Conservation (phyloP, 1,140 invertebrate species). For the Drosophila auraria region DNA sequence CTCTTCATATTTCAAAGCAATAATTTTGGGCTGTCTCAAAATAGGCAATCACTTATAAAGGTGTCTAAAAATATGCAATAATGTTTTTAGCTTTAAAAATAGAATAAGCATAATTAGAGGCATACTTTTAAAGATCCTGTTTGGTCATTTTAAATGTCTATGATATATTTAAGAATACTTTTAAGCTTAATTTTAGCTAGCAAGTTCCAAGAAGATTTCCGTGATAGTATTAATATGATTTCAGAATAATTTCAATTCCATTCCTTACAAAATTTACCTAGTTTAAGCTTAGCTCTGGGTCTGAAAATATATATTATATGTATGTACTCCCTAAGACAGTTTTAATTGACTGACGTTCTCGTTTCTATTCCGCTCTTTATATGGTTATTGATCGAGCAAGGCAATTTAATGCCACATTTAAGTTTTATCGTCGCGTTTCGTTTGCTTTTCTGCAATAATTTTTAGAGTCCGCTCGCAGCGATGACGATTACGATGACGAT, state of each 20-base stretch:
- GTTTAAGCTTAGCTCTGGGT: conserved; percentile 15
- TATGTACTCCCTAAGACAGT: conserved; percentile 54
- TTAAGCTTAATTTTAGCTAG: not conserved
- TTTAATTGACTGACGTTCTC: conserved; percentile 70
- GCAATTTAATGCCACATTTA: conserved; percentile 75
- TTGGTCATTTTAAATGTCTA: too few species aligned
- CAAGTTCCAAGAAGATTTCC: too few species aligned
- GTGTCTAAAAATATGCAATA: not conserved
- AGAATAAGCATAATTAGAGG: not conserved
- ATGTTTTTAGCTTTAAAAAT: too few species aligned
- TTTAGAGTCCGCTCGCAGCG: conserved; percentile 48
- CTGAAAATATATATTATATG: conserved; percentile 24
- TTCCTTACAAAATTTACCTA: conserved; percentile 23
- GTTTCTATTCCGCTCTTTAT: conserved; percentile 4
- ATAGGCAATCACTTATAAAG: not conserved
- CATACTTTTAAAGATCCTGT: not conserved
- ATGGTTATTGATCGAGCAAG: conserved; percentile 66
- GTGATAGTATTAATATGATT: not conserved
- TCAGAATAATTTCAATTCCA: not conserved
- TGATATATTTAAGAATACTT: not conserved
- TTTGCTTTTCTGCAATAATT: conserved; percentile 67
- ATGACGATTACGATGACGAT: conserved; percentile 17
- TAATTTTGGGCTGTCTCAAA: not conserved
- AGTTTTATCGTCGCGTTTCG: conserved; percentile 69
- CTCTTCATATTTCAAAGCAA: conserved; percentile 7